Percentiles rank a stretch among this genome's conserved stretches.
Evolutionary conservation across 2,888 invertebrate species (phyloP).

Genomic region (Idaea straminata): DNA sequence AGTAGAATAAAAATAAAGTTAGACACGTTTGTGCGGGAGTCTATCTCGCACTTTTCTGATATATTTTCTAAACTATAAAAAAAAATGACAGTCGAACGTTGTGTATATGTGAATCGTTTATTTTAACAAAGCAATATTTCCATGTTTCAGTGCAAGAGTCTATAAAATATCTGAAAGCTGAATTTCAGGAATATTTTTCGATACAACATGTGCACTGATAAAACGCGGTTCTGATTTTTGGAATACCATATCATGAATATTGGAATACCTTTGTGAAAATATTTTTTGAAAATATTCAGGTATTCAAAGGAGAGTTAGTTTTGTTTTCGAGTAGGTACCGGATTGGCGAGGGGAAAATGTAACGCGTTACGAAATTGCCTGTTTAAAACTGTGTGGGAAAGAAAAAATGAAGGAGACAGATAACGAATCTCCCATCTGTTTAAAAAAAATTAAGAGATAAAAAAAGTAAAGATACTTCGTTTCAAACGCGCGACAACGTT

Average conservation of each 20-base stretch:
- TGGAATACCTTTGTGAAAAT: neutral
- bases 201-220: neutral
- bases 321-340: too few species aligned
- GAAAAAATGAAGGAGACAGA: too few species aligned
- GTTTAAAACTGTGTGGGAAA: too few species aligned
- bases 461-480: too few species aligned
- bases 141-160: neutral
- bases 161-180: neutral
- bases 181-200: neutral
- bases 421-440: too few species aligned
- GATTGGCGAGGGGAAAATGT: too few species aligned
- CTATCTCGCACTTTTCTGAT: neutral
- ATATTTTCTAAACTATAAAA: neutral
- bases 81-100: neutral
- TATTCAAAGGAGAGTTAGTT: too few species aligned
- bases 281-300: neutral
- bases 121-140: neutral
- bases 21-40: too few species aligned
- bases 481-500: too few species aligned
- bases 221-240: neutral
- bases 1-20: too few species aligned
- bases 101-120: neutral
- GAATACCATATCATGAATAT: neutral
- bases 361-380: too few species aligned
- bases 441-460: too few species aligned